Evolutionary conservation across 2,113 vertebrate species (phyloP).

Genomic region (Chionis minor): DNA sequence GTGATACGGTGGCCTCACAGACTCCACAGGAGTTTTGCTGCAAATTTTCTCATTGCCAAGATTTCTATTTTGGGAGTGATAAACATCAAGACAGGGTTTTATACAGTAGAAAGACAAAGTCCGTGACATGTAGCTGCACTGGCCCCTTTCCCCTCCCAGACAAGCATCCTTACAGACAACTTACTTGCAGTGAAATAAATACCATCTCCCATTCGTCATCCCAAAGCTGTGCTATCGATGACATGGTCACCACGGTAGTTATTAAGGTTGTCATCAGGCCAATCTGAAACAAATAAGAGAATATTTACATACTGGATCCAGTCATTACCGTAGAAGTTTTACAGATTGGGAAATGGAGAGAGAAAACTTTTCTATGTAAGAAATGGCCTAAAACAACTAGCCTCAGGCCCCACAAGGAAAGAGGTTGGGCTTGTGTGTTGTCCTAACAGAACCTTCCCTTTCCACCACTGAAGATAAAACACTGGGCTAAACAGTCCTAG

Average conservation of each 20-base stretch:
- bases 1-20: background rate
- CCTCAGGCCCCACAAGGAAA: background rate
- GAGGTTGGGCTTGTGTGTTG: background rate
- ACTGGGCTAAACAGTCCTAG: background rate
- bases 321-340: no score
- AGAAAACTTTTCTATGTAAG: fast-evolving
- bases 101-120: background rate
- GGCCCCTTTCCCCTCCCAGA: background rate
- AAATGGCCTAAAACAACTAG: background rate
- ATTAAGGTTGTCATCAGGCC: slow-evolving; percentile 83
- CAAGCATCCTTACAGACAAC: background rate
- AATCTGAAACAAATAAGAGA: slow-evolving; percentile 74
- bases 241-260: slow-evolving; percentile 85
- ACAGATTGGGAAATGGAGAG: background rate
- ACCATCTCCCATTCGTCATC: slow-evolving; percentile 91
- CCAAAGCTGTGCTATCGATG: slow-evolving; percentile 90
- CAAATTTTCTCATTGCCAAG: background rate
- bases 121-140: background rate
- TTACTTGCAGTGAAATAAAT: slow-evolving; percentile 88
- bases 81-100: background rate
- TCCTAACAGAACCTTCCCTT: background rate
- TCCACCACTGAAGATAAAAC: background rate
- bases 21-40: background rate
- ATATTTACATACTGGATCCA: background rate
- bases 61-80: background rate